phyloP scores from a whole-genome alignment of 1,140 invertebrate genomes.

The Achatina immaculata region DNA sequence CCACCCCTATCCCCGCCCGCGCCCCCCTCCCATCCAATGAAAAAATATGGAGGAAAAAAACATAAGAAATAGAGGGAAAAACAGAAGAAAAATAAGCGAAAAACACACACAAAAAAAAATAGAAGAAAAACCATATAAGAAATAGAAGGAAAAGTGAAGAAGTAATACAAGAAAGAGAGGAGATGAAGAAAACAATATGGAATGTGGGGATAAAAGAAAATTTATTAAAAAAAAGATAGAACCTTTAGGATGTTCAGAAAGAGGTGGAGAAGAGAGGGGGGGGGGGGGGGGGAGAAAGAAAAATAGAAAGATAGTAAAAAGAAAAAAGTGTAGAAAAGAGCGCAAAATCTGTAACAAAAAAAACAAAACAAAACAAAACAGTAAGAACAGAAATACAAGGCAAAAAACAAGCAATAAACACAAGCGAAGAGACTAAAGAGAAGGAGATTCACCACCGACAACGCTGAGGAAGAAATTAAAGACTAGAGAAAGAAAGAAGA shows the following conservation, averaged over 20 bases:
- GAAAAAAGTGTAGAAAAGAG: not conserved
- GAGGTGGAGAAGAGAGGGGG: not conserved
- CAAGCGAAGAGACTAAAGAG: not conserved
- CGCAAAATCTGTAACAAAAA: not conserved
- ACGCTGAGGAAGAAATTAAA: no score
- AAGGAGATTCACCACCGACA: no score
- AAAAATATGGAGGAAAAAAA: no score
- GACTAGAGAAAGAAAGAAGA: no score
- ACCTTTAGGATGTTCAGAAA: not conserved
- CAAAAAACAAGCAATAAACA: not conserved
- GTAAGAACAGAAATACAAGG: not conserved
- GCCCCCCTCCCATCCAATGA: no score
- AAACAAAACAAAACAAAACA: not conserved
- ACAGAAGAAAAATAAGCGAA: not conserved
- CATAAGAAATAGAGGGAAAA: slow-evolving; percentile 1
- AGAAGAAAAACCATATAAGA: not conserved
- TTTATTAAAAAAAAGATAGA: not conserved
- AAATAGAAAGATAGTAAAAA: not conserved
- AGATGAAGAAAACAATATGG: not conserved
- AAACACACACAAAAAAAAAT: not conserved
- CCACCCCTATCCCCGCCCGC: no score
- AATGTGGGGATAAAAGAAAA: not conserved
- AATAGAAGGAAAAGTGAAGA: not conserved
- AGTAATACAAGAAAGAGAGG: no score
- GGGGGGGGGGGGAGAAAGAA: not conserved